Base-by-base conservation (phyloP, 1,140 invertebrate species). In the Zeugodacus cucurbitae region DNA sequence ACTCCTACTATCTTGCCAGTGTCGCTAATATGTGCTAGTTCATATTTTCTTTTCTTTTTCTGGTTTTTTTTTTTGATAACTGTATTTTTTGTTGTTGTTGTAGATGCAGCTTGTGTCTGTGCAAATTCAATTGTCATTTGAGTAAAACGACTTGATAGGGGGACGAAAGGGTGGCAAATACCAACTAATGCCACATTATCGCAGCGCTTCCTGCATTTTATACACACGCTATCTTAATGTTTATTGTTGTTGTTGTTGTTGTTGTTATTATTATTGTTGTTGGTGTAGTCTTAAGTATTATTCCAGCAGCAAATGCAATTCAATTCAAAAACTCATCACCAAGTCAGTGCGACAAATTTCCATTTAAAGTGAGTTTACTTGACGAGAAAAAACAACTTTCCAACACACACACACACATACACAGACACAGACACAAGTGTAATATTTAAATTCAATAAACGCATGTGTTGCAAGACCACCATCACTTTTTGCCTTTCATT, bases 321-420 rank as follows among this genome's bases (percentile, higher is more conserved):
- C 67, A 74, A 74, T 74, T 74, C 34, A 74, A 74, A 74, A 74
- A 37, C 67, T 74, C 67, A 74, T 74, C 67, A 74, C 67, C 14
- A 41, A 74, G 34, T 74, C 67, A 74, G 17, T 3, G 34, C 22
- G 67, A 74, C 20, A 37, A 37, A 37, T 74, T 74, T 74, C 67
- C 34, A 74, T 74, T 37, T 74, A 17, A 74, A 74, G 34, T 74
- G 67, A 74, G 67, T 74, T 67, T 67, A 14, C 29, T 67, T 29
- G 29, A 32, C 29, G 62, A 34, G 62, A 67, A 32, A 34, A 67
- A 54, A n/a, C n/a, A n/a, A n/a, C n/a, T 14, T 1, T 3, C 11
- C 48, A 17, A 8, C 58, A 26, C 58, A 59, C 58, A 5, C 58
- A 2, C 20, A 70, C 34, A 20, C 4, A 70, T 17, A 20, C 34